Evolutionary conservation across 1,140 invertebrate genomes (phyloP).

Genomic region (Anastrepha obliqua): DNA sequence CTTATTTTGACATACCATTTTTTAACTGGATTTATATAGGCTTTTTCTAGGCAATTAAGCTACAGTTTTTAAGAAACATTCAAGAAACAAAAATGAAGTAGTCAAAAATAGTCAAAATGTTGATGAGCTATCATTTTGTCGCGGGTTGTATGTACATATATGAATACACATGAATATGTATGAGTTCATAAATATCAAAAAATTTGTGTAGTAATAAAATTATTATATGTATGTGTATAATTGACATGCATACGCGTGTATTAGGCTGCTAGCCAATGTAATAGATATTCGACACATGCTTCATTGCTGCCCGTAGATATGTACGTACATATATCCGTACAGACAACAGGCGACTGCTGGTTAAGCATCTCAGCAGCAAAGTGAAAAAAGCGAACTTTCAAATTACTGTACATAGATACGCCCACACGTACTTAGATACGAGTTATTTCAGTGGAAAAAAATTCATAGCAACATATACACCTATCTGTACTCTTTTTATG

Average conservation of each 20-base stretch:
- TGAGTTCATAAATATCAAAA: not conserved
- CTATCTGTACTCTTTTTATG: no score
- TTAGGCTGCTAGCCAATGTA: slow-evolving; percentile 1
- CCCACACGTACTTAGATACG: not conserved
- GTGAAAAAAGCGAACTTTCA: not conserved
- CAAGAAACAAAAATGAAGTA: no score
- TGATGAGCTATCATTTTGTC: no score
- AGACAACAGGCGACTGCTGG: not conserved
- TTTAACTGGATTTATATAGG: not conserved
- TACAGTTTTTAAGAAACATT: no score
- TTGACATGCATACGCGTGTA: slow-evolving; percentile 13
- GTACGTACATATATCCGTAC: not conserved
- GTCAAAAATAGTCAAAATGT: no score
- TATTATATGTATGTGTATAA: not conserved
- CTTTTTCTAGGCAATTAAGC: no score
- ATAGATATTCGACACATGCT: not conserved
- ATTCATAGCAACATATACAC: not conserved
- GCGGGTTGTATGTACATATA: not conserved
- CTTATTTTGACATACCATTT: no score
- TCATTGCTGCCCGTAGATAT: not conserved
- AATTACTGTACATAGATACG: not conserved
- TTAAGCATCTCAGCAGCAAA: not conserved
- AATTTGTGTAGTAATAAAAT: slow-evolving; percentile 13
- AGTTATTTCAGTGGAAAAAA: not conserved
- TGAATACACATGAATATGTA: not conserved